Conservation (phyloP, 1,140 invertebrate species). For the Brachionus rotundiformis region DNA sequence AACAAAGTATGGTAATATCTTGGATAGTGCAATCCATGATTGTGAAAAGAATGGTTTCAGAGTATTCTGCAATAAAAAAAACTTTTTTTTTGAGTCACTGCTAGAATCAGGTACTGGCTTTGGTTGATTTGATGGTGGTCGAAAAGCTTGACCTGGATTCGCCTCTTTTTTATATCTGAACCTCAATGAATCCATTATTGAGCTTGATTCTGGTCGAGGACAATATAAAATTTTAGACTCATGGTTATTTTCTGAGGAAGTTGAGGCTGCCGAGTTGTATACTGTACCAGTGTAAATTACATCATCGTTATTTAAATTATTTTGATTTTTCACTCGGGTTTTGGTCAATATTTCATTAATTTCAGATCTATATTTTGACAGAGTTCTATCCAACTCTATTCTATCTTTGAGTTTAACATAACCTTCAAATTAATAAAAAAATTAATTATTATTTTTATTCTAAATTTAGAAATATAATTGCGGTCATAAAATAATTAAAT, state of each 20-base stretch:
- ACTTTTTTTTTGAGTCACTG: neutral
- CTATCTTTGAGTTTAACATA: conserved; percentile 8
- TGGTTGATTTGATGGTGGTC: neutral
- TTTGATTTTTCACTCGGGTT: neutral
- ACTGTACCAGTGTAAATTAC: conserved; percentile 16
- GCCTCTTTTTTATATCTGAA: neutral
- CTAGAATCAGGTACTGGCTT: neutral
- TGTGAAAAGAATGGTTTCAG: neutral
- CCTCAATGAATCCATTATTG: conserved; percentile 2
- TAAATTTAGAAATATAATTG: too few species aligned
- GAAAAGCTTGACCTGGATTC: neutral
- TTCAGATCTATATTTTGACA: conserved; percentile 42
- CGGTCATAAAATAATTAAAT: too few species aligned
- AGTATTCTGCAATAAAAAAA: neutral
- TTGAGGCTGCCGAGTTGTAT: neutral
- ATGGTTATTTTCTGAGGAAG: neutral
- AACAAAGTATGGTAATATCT: conserved; percentile 37
- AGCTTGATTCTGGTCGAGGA: neutral
- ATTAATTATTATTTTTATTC: too few species aligned
- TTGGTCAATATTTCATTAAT: conserved; percentile 36
- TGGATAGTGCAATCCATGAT: conserved; percentile 19
- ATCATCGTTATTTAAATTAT: neutral
- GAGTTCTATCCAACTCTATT: conserved; percentile 33
- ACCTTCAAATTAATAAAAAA: neutral
- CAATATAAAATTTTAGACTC: conserved; percentile 18